A percentile compares a stretch with the other conserved stretches of the same genome.
These are phyloP conservation scores for Notodonta ziczac DNA, from an alignment of 2,888 invertebrate genomes.

Conservation along the genomic window DNA sequence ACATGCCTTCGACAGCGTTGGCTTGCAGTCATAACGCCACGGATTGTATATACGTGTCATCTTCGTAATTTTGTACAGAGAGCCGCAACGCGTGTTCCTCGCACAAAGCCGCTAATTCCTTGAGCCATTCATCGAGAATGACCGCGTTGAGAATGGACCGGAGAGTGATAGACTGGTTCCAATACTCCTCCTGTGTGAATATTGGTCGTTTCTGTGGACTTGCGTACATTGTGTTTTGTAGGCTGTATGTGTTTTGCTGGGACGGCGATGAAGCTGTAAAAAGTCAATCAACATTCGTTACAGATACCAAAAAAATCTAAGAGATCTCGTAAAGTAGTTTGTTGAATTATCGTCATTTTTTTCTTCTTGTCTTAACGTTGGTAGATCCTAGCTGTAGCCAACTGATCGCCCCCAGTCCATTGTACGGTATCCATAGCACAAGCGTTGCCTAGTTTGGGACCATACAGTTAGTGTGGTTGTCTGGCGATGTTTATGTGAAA, in stretches of 20 bases:
- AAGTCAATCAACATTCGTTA: not conserved
- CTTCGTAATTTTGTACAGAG: constrained; percentile 63
- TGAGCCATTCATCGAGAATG: constrained; percentile 96
- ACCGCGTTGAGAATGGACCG: constrained; percentile 87
- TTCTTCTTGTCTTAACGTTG: no score
- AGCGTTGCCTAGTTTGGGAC: no score
- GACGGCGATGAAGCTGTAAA: constrained; percentile 50
- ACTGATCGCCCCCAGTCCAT: no score
- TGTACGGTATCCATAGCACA: no score
- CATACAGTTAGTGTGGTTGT: no score
- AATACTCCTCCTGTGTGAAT: constrained; percentile 75
- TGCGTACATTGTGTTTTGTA: constrained; percentile 42
- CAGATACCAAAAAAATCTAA: no score
- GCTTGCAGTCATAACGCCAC: constrained; percentile 79
- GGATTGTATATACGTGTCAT: constrained; percentile 65
- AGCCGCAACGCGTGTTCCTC: constrained; percentile 93
- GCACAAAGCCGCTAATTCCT: constrained; percentile 96
- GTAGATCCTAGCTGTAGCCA: no score
- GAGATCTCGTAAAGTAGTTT: no score
- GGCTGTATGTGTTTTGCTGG: constrained; percentile 49
- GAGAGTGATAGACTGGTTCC: constrained; percentile 74
- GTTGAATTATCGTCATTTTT: no score
- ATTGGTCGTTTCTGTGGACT: constrained; percentile 58
- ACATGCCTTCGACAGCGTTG: constrained; percentile 47
- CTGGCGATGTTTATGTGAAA: no score